Percentiles rank a stretch among this genome's conserved stretches.
Conservation (phyloP, 2,888 invertebrate genomes). For the Serrognathus titanus region DNA sequence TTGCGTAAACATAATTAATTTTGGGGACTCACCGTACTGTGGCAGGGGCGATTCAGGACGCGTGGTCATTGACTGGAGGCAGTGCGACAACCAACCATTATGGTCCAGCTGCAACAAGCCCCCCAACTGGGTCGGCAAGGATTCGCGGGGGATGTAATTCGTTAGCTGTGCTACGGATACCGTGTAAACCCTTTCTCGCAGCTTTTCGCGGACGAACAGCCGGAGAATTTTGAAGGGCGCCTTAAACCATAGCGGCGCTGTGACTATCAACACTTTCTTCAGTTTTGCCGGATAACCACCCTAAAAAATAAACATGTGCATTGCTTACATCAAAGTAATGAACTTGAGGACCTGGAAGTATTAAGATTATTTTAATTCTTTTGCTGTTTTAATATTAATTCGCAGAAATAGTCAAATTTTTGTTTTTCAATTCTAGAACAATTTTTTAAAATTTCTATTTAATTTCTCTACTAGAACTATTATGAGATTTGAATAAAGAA, state of each 20-base stretch:
- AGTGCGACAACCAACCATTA: slow-evolving; percentile 76
- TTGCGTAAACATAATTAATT: too few species aligned
- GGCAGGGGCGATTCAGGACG: slow-evolving; percentile 42
- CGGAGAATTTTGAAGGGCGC: slow-evolving; percentile 95
- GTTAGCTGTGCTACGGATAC: slow-evolving; percentile 87
- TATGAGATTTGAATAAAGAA: too few species aligned
- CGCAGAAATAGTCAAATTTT: too few species aligned
- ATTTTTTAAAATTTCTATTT: too few species aligned
- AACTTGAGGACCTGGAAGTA: too few species aligned
- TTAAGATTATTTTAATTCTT: too few species aligned
- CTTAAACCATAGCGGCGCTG: slow-evolving; percentile 97
- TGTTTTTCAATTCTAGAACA: too few species aligned
- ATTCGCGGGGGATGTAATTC: slow-evolving; percentile 84
- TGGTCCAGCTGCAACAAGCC: slow-evolving; percentile 85
- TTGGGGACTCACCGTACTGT: slow-evolving; percentile 37
- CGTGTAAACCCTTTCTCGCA: slow-evolving; percentile 92
- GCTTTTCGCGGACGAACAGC: slow-evolving; percentile 91
- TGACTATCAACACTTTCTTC: slow-evolving; percentile 95
- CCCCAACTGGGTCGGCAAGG: slow-evolving; percentile 85
- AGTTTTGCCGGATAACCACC: slow-evolving; percentile 96
- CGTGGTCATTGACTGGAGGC: slow-evolving; percentile 72
- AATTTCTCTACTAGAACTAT: too few species aligned
- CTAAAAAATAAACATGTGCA: slow-evolving; percentile 54
- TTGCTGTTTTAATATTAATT: too few species aligned
- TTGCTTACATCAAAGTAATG: too few species aligned